A percentile compares a stretch with the other conserved stretches of the same genome.
Conservation (phyloP, 2,797 vertebrate species). For the Pseudochaenichthys georgianus region DNA sequence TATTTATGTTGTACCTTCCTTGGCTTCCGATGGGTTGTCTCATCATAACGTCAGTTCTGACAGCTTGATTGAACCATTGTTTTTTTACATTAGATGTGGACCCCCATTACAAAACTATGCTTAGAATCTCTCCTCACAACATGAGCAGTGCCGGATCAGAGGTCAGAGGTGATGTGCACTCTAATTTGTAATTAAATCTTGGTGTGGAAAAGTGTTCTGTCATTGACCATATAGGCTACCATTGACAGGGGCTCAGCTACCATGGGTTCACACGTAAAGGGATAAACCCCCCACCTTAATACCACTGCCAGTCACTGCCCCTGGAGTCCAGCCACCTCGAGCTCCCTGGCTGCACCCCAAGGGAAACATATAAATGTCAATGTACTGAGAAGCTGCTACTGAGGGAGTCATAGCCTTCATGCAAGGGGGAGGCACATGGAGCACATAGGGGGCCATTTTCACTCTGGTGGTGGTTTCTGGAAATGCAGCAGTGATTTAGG, state of each 20-base stretch:
- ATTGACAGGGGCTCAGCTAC: constrained; percentile 62
- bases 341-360: constrained; percentile 62
- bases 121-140: constrained; percentile 53
- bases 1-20: constrained; percentile 21
- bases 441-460: constrained; percentile 24
- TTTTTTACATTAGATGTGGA: constrained; percentile 42
- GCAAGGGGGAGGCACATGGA: constrained; percentile 26
- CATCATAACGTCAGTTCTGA: constrained; percentile 27
- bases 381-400: constrained; percentile 49
- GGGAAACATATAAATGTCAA: constrained; percentile 76
- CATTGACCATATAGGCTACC: constrained; percentile 65
- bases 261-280: constrained; percentile 55
- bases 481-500: constrained; percentile 61
- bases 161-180: constrained; percentile 75
- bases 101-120: constrained; percentile 50
- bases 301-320: constrained; percentile 38
- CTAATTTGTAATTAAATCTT: constrained; percentile 80
- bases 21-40: constrained; percentile 32
- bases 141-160: constrained; percentile 40
- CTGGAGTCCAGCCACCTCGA: constrained; percentile 47
- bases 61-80: constrained; percentile 43
- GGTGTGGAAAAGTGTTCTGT: constrained; percentile 77
- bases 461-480: constrained; percentile 61
- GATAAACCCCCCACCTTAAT: constrained; percentile 42
- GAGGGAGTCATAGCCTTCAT: constrained; percentile 48